Conservation (phyloP, 1,140 invertebrate genomes). For the Medauroidea extradentata region DNA sequence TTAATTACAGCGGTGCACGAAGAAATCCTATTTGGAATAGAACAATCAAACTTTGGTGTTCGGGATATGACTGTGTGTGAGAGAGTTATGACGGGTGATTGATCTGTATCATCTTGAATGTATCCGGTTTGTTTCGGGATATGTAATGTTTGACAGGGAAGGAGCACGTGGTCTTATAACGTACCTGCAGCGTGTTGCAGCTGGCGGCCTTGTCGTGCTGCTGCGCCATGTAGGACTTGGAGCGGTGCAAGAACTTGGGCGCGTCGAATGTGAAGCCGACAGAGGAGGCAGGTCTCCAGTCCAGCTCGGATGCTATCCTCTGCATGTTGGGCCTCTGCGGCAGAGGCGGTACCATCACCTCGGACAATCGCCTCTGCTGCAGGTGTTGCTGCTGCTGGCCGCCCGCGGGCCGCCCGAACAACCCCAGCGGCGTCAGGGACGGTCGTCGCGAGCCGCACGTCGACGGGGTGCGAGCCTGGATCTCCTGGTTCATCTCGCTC, state of each 20-base stretch:
- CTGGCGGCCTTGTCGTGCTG: conserved; percentile 25
- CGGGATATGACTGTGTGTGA: too few species aligned
- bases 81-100: too few species aligned
- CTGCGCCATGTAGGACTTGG: background rate
- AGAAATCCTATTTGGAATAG: too few species aligned
- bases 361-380: conserved; percentile 58
- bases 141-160: too few species aligned
- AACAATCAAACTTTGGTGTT: too few species aligned
- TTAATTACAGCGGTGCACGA: too few species aligned
- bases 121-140: too few species aligned
- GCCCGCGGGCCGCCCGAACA: conserved; percentile 1
- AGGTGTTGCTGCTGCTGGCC: conserved; percentile 26
- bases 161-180: too few species aligned
- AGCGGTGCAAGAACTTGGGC: background rate
- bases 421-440: conserved; percentile 59
- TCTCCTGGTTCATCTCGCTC: conserved; percentile 65
- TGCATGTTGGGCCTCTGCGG: conserved; percentile 36
- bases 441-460: conserved; percentile 67
- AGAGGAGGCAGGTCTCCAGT: conserved; percentile 38
- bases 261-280: conserved; percentile 25
- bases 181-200: conserved; percentile 48
- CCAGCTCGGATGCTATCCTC: conserved; percentile 42
- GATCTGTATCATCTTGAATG: too few species aligned
- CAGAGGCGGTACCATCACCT: conserved; percentile 51
- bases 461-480: conserved; percentile 62